A percentile compares a stretch with the other conserved stretches of the same genome.
phyloP scores from a whole-genome alignment of 2,113 vertebrate genomes.

The Phoxinus phoxinus region DNA sequence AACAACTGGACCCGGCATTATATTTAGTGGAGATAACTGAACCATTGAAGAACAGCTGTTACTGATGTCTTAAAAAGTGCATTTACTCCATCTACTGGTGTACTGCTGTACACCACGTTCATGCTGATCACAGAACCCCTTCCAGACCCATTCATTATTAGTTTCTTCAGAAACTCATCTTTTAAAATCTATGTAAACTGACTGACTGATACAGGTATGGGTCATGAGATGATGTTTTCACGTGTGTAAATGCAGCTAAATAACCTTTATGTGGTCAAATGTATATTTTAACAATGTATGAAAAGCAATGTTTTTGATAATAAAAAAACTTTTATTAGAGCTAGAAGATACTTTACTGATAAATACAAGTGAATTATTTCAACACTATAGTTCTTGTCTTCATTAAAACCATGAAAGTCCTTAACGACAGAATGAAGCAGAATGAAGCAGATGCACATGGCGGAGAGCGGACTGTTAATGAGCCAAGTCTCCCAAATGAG shows the following conservation, averaged over 20 bases:
- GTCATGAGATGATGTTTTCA: neutral
- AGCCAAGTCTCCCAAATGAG: constrained; percentile 56
- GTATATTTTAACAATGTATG: neutral
- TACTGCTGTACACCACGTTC: neutral
- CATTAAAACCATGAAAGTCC: neutral
- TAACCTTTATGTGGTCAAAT: neutral
- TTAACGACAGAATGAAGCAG: neutral
- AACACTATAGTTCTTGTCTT: neutral
- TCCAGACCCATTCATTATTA: neutral
- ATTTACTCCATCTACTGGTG: constrained; percentile 49
- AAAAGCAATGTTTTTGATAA: neutral
- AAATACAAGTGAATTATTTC: neutral
- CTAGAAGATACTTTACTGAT: neutral
- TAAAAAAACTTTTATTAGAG: neutral
- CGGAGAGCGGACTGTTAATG: constrained; percentile 46
- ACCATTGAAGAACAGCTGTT: neutral
- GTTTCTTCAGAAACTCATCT: neutral
- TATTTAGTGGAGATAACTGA: neutral
- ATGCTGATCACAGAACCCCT: neutral
- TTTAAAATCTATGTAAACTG: neutral
- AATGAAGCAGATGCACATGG: constrained; percentile 26
- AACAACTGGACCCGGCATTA: neutral
- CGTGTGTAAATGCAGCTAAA: neutral
- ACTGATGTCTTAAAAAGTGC: neutral
- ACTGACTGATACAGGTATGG: neutral